Percentiles rank a stretch among this genome's conserved stretches.
These are phyloP conservation scores for Bolinopsis microptera DNA, from an alignment of 37 sponge, comb jelly and placozoan genomes.

Conservation along the genomic window DNA sequence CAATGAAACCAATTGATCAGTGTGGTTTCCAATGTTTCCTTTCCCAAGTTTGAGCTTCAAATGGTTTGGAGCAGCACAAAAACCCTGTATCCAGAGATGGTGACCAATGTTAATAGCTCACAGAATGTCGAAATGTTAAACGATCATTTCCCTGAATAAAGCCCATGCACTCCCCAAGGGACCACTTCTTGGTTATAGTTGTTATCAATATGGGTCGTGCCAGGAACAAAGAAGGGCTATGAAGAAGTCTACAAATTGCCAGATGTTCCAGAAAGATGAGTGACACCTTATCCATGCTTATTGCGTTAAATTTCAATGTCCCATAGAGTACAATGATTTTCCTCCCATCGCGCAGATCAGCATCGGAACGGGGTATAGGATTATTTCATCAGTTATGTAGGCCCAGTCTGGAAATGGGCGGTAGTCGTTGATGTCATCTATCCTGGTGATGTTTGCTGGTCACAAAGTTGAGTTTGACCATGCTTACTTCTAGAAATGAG, in stretches of 20 bases:
- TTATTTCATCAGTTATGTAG: background rate
- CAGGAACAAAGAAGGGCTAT: background rate
- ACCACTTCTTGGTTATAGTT: background rate
- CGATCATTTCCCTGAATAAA: conserved; percentile 30
- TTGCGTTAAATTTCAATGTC: background rate
- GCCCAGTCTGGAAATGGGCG: background rate
- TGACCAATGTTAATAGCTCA: background rate
- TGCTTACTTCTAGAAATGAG: too few species aligned
- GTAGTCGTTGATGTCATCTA: conserved; percentile 45
- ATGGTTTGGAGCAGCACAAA: background rate
- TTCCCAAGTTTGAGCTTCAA: background rate
- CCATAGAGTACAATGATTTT: conserved; percentile 16
- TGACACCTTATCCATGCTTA: conserved; percentile 9
- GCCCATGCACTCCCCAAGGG: background rate
- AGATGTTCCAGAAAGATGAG: conserved; percentile 25
- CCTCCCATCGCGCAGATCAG: background rate
- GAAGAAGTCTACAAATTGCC: too few species aligned
- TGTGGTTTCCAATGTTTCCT: background rate
- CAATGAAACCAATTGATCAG: too few species aligned
- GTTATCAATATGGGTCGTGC: background rate
- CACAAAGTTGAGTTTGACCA: background rate
- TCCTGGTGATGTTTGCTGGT: background rate
- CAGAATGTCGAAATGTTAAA: conserved; percentile 18
- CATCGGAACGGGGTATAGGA: background rate
- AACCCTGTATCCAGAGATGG: conserved; percentile 10